phyloP scores from a whole-genome alignment of 2,113 vertebrate genomes.

The Elephas maximus region DNA sequence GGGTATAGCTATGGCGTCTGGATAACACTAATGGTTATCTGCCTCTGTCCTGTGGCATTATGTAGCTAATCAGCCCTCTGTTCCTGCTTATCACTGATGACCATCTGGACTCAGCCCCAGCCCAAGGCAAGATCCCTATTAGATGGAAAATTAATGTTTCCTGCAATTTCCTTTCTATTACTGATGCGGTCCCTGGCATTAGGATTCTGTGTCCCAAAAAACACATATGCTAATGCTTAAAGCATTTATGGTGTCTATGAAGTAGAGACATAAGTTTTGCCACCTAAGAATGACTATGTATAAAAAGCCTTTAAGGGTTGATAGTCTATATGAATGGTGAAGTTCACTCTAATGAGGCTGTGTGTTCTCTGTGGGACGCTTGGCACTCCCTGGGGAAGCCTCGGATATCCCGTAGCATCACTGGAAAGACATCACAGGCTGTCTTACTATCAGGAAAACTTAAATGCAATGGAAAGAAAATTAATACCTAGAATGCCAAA shows the following conservation, averaged over 20 bases:
- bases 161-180: conserved; percentile 26
- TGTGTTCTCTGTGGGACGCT: not conserved
- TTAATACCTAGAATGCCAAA: not conserved
- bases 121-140: not conserved
- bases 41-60: not conserved
- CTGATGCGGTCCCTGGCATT: not conserved
- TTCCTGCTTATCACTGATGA: not conserved
- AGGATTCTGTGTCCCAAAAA: conserved; percentile 24
- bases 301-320: not conserved
- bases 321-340: not conserved
- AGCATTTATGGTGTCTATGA: not conserved
- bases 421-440: not conserved
- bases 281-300: not conserved
- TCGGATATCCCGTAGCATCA: not conserved
- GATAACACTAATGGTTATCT: no score
- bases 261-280: not conserved
- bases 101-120: not conserved
- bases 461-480: not conserved
- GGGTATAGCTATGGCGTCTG: not conserved
- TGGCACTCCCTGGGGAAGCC: not conserved
- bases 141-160: conserved; percentile 32
- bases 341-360: not conserved
- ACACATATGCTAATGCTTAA: not conserved
- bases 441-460: not conserved
- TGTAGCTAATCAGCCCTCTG: not conserved